Percentiles rank a stretch among this genome's conserved stretches.
Conservation (phyloP, 2,888 invertebrate genomes). For the Synanthedon myopaeformis region DNA sequence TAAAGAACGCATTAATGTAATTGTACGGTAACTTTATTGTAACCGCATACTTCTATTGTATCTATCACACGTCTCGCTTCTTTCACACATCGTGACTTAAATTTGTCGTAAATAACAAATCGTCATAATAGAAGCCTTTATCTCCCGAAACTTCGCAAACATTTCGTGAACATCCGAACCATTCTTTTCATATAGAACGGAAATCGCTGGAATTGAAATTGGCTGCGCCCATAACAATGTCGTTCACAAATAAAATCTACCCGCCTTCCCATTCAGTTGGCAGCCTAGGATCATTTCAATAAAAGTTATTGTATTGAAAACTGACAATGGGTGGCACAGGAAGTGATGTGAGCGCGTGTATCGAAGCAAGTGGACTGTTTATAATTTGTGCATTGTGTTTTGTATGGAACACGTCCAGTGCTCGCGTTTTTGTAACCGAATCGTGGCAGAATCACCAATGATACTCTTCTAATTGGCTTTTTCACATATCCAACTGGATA, state of each 20-base stretch:
- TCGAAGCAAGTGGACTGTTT: slow-evolving; percentile 67
- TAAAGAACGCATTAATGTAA: slow-evolving; percentile 4
- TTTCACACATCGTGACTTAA: slow-evolving; percentile 32
- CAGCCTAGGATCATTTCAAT: slow-evolving; percentile 62
- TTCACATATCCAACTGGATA: slow-evolving; percentile 18
- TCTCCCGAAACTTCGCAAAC: slow-evolving; percentile 33
- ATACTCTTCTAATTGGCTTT: slow-evolving; percentile 58
- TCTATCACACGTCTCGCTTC: slow-evolving; percentile 21
- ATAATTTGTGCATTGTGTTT: slow-evolving; percentile 66
- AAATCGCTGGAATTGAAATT: slow-evolving; percentile 55
- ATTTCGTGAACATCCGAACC: slow-evolving; percentile 36
- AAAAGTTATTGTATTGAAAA: slow-evolving; percentile 67
- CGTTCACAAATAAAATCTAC: slow-evolving; percentile 50
- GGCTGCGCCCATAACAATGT: slow-evolving; percentile 48
- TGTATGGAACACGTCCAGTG: slow-evolving; percentile 50
- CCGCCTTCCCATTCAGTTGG: slow-evolving; percentile 36
- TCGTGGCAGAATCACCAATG: slow-evolving; percentile 21
- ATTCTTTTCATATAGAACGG: slow-evolving; percentile 51
- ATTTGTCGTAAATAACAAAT: slow-evolving; percentile 33
- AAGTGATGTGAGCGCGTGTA: slow-evolving; percentile 60
- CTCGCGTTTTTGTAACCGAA: slow-evolving; percentile 35
- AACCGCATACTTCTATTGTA: slow-evolving; percentile 21
- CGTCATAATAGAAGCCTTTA: slow-evolving; percentile 2
- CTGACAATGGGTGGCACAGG: slow-evolving; percentile 62
- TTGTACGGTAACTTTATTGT: slow-evolving; percentile 21